Evolutionary conservation across 2,113 vertebrate species (phyloP).

Genomic region (Menura novaehollandiae): DNA sequence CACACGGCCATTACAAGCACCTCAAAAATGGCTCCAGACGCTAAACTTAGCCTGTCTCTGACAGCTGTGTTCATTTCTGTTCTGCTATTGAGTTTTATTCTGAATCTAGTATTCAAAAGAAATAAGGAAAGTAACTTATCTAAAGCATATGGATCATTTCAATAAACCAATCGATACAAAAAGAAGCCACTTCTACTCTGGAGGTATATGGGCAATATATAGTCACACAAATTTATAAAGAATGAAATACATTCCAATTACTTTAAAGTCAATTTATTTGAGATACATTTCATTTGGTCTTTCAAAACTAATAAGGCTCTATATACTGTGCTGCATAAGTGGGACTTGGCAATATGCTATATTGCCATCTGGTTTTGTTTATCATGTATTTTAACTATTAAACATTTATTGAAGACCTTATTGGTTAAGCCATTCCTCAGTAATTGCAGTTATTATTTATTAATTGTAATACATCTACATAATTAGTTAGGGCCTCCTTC

Average conservation of each 20-base stretch:
- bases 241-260: not conserved
- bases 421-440: slow-evolving; percentile 44
- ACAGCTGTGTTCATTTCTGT: not conserved
- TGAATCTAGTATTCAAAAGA: not conserved
- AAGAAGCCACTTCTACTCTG: not conserved
- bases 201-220: not conserved
- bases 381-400: slow-evolving; percentile 49
- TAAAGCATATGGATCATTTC: not conserved
- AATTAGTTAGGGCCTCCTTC: slow-evolving; percentile 31
- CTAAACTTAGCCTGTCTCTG: no score
- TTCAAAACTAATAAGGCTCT: not conserved
- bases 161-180: not conserved
- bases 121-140: not conserved
- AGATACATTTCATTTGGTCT: not conserved
- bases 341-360: slow-evolving; percentile 19
- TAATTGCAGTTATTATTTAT: slow-evolving; percentile 54
- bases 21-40: no score
- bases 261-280: not conserved
- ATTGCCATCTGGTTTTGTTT: slow-evolving; percentile 55
- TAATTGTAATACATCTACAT: slow-evolving; percentile 3
- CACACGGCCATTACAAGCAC: no score
- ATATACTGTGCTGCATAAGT: not conserved
- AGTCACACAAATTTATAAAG: not conserved
- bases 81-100: not conserved
- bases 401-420: slow-evolving; percentile 59